Percentiles rank a stretch among this genome's conserved stretches.
Evolutionary conservation across 2,888 invertebrate species (phyloP).

Genomic region (Drosophila merina): DNA sequence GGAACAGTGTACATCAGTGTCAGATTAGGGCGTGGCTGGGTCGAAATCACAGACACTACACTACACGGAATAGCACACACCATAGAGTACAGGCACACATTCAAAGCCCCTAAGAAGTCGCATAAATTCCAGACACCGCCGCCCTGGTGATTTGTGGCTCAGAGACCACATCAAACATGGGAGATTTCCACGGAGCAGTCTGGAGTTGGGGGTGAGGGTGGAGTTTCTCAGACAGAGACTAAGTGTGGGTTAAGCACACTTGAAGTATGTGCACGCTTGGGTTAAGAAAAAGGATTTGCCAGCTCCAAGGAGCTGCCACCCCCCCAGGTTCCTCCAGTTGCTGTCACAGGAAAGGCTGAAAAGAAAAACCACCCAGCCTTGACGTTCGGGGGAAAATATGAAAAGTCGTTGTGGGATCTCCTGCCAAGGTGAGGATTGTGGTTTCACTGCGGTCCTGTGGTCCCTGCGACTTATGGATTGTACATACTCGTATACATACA

Average conservation of each 20-base stretch:
- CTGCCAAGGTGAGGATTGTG: constrained; percentile 43
- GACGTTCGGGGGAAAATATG: constrained; percentile 60
- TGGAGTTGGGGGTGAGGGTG: neutral
- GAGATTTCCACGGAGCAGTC: constrained; percentile 19
- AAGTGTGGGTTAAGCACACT: constrained; percentile 67
- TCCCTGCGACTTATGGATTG: constrained; percentile 19
- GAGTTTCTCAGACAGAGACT: constrained; percentile 42
- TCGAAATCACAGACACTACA: constrained; percentile 67
- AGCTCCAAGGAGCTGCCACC: constrained; percentile 20
- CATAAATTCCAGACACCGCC: constrained; percentile 74
- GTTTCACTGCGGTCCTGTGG: constrained; percentile 43
- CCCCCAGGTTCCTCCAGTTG: constrained; percentile 6
- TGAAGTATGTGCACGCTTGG: constrained; percentile 67
- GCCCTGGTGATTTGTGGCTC: constrained; percentile 71
- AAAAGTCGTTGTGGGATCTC: constrained; percentile 67
- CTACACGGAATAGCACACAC: constrained; percentile 32
- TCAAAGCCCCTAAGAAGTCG: constrained; percentile 52
- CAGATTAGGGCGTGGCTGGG: constrained; percentile 67
- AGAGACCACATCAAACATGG: constrained; percentile 72
- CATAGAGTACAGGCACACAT: constrained; percentile 7
- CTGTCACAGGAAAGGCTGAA: constrained; percentile 32
- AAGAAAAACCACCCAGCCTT: constrained; percentile 36
- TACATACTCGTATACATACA: constrained; percentile 4
- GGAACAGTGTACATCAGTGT: constrained; percentile 74
- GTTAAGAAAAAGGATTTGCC: constrained; percentile 77